Evolutionary conservation across 2,888 invertebrate genomes (phyloP).

Genomic region (Drosophila dives): DNA sequence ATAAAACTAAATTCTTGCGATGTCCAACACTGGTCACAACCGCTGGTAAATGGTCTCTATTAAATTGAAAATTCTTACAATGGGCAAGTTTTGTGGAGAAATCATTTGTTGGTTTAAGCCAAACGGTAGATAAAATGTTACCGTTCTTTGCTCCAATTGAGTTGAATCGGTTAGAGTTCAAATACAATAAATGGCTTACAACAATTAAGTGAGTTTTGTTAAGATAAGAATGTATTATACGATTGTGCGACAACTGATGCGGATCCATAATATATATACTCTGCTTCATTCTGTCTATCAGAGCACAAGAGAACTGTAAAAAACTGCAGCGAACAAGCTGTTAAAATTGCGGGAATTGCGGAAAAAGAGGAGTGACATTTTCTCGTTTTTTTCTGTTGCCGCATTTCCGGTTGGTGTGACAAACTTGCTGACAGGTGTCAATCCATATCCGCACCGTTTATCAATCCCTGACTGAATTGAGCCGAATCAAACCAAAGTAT

Average conservation of each 20-base stretch:
- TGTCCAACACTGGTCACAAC: background rate
- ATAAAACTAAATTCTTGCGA: background rate
- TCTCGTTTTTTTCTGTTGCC: background rate
- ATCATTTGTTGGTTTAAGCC: background rate
- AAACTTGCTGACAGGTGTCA: slow-evolving; percentile 57
- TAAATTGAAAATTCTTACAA: background rate
- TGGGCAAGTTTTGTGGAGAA: background rate
- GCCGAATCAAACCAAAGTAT: slow-evolving; percentile 1
- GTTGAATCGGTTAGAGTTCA: too few relatives aligned
- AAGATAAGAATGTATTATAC: background rate
- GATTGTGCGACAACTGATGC: background rate
- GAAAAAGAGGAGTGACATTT: background rate
- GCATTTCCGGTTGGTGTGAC: slow-evolving; percentile 19
- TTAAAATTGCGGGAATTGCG: slow-evolving; percentile 15
- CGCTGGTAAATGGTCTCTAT: background rate
- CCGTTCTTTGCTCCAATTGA: too few relatives aligned
- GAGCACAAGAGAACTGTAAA: background rate
- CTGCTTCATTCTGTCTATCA: background rate
- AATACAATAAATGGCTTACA: too few relatives aligned
- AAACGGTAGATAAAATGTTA: background rate
- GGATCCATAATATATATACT: background rate
- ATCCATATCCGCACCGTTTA: slow-evolving; percentile 53
- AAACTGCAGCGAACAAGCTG: slow-evolving; percentile 24
- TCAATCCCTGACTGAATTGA: slow-evolving; percentile 31
- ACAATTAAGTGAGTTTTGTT: background rate